Evolutionary conservation across 2,113 vertebrate species (phyloP), one percentile per base, ranked within the genome.

Genomic region (Girardinichthys multiradiatus): DNA sequence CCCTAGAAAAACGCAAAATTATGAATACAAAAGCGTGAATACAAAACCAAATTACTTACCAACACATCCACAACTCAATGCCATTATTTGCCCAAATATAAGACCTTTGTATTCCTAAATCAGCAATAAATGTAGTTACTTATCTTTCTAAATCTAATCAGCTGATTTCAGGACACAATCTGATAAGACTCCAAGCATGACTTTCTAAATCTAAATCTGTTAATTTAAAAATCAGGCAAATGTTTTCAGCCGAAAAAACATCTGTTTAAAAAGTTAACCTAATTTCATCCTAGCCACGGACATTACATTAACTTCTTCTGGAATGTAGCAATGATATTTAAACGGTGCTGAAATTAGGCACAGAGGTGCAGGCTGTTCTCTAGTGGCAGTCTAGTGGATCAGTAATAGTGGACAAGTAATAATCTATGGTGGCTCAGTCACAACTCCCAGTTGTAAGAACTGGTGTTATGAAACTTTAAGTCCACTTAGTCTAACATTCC

Each of bases 301-400:
- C 48, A 24, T 72, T 26, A 80, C 74, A 63, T 26, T 58, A 8
- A 7, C 24, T 54, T 54, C 35, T 75, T 76, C 13, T 48, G 57
- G 24, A 77, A 60, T 70, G 57, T 24, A 64, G 67, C 19, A 76
- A 65, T 42, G 64, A 58, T 61, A 62, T 70, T 65, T 83, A 77
- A 88, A 80, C 67, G 59, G 64, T 48, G 73, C 65, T 87, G 87
- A 87, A 90, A 87, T 86, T 85, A 91, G 65, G 57, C 57, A 51
- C 37, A 69, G 26, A 63, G 57, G 48, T 69, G 48, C 64, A 66
- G 26, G 30, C 39, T 35, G 69, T 73, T 86, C 67, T 83, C 64
- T 70, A 45, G 72, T 68, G 64, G 57, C 71, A 64, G 72, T 85
- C 29, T 33, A 84, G 71, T 74, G 80, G 58, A 80, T 62, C 60